Evolutionary conservation across 35 echinoderm and acorn worm species (phyloP).

Genomic region (Strongylocentrotus purpuratus): DNA sequence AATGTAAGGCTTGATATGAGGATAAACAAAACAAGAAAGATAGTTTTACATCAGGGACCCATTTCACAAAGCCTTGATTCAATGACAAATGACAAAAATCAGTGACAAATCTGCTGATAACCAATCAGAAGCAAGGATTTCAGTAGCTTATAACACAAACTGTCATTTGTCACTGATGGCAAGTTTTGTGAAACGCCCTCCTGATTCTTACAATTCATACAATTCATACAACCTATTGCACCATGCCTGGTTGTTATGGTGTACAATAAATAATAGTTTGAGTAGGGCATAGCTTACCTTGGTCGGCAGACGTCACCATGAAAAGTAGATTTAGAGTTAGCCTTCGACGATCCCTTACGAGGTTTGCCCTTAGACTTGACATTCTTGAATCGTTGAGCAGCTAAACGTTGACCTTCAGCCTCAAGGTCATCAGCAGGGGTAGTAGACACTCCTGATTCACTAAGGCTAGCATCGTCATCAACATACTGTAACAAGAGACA

Average conservation of each 20-base stretch:
- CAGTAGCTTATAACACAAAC: no score
- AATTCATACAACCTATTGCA: no score
- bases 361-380: conserved; percentile 76
- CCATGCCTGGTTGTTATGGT: neutral
- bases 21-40: no score
- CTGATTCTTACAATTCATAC: no score
- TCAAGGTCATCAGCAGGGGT: conserved; percentile 44
- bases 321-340: conserved; percentile 56
- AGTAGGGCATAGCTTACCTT: conserved; percentile 57
- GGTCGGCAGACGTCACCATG: conserved; percentile 85
- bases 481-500: conserved; percentile 15
- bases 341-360: conserved; percentile 69
- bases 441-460: conserved; percentile 38
- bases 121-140: no score
- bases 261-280: neutral
- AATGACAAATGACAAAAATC: no score
- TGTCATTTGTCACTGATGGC: no score
- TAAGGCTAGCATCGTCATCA: conserved; percentile 47
- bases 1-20: no score
- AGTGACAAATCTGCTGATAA: no score
- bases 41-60: no score
- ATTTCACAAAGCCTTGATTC: no score
- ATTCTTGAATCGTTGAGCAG: conserved; percentile 73
- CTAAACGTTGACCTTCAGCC: conserved; percentile 37
- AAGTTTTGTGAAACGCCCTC: no score